A percentile compares a stretch with the other conserved stretches of the same genome.
phyloP scores from a whole-genome alignment of 1,140 invertebrate species.

The Sitobion miscanthi region DNA sequence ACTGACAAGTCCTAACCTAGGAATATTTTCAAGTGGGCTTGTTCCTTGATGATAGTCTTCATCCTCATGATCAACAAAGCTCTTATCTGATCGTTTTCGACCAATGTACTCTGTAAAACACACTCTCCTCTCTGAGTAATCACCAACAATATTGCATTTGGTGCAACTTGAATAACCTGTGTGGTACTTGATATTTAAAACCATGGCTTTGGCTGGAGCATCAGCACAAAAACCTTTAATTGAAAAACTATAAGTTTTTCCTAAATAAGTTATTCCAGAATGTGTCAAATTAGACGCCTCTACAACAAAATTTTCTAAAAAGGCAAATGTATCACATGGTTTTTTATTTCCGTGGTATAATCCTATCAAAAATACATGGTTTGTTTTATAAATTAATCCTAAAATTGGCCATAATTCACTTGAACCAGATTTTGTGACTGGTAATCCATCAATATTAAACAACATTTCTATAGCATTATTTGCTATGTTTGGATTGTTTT shows the following conservation, averaged over 20 bases:
- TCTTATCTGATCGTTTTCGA: slow-evolving; percentile 59
- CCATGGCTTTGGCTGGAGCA: slow-evolving; percentile 60
- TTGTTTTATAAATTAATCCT: not conserved
- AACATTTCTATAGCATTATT: not conserved
- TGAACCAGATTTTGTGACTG: slow-evolving; percentile 56
- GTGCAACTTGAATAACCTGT: slow-evolving; percentile 59
- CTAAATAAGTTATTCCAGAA: slow-evolving; percentile 55
- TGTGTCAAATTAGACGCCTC: slow-evolving; percentile 57
- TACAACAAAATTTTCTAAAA: slow-evolving; percentile 58
- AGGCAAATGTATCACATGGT: slow-evolving; percentile 57
- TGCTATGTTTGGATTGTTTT: not conserved
- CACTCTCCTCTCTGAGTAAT: slow-evolving; percentile 58
- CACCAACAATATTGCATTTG: slow-evolving; percentile 60
- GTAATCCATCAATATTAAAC: slow-evolving; percentile 59
- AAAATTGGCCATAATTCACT: slow-evolving; percentile 60
- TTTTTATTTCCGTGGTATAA: slow-evolving; percentile 59
- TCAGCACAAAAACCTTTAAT: slow-evolving; percentile 60
- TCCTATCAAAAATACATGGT: slow-evolving; percentile 57
- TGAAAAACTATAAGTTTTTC: slow-evolving; percentile 47
- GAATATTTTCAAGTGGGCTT: slow-evolving; percentile 60
- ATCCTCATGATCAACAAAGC: slow-evolving; percentile 59
- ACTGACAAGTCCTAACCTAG: slow-evolving; percentile 59
- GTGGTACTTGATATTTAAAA: slow-evolving; percentile 59
- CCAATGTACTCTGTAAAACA: slow-evolving; percentile 59
- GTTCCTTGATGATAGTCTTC: slow-evolving; percentile 61